Conservation (phyloP, 2,888 invertebrate species). For the Acanthosoma haemorrhoidale region DNA sequence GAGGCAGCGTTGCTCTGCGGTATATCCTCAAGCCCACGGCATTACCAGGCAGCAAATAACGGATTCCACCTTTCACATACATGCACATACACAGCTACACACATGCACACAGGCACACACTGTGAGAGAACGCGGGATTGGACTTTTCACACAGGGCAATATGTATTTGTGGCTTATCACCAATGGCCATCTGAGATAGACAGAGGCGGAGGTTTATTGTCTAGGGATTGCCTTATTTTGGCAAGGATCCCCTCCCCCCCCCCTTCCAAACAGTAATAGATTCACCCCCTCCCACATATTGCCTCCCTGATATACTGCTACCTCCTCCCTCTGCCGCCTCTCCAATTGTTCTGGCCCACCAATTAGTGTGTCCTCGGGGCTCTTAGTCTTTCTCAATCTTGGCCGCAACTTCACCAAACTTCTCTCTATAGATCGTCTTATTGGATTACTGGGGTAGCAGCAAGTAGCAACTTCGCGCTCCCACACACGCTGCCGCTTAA, state of each 20-base stretch:
- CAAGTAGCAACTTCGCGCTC: too few species aligned
- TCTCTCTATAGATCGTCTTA: neutral
- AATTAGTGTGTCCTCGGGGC: neutral
- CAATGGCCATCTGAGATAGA: neutral
- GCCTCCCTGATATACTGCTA: constrained; percentile 23
- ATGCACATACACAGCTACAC: too few species aligned
- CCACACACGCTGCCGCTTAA: too few species aligned
- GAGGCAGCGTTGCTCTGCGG: constrained; percentile 6
- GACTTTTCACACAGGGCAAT: constrained; percentile 21
- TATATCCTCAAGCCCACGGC: neutral
- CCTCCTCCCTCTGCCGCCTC: neutral
- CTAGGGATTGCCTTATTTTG: constrained; percentile 41
- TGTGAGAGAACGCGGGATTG: constrained; percentile 19
- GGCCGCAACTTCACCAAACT: neutral
- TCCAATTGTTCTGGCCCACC: constrained; percentile 6
- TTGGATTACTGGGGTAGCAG: constrained; percentile 7
- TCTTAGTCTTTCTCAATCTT: constrained; percentile 12
- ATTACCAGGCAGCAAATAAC: neutral
- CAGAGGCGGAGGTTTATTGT: constrained; percentile 36
- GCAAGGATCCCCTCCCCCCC: constrained; percentile 30
- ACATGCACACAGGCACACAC: neutral
- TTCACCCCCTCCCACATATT: constrained; percentile 21
- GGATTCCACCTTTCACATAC: constrained; percentile 19
- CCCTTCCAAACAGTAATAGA: constrained; percentile 28
- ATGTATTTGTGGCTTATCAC: constrained; percentile 20